A percentile compares a stretch with the other conserved stretches of the same genome.
These are phyloP conservation scores for Heptranchias perlo DNA, from an alignment of 2,113 vertebrate species.

Conservation along the genomic window DNA sequence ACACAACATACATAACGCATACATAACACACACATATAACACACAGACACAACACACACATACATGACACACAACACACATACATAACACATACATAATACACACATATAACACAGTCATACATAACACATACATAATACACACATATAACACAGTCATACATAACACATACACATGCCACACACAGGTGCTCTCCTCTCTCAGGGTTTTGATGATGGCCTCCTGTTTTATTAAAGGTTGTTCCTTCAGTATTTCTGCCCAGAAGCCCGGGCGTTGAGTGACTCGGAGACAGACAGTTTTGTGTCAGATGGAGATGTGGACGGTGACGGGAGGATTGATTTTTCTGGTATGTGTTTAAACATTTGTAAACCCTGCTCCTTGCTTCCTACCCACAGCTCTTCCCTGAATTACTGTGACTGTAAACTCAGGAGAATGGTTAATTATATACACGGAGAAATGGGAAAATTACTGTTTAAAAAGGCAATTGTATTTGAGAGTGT, in stretches of 20 bases:
- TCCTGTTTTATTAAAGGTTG: conserved; percentile 58
- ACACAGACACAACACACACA: too few relatives aligned
- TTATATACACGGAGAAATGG: not conserved
- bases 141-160: not conserved
- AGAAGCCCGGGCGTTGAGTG: conserved; percentile 73
- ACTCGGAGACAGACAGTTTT: conserved; percentile 76
- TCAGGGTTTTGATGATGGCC: not conserved
- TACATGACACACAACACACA: too few relatives aligned
- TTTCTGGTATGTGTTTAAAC: conserved; percentile 63
- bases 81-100: too few relatives aligned
- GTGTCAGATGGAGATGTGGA: conserved; percentile 79
- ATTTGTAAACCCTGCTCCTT: not conserved
- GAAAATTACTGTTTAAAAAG: not conserved
- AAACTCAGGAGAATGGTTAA: not conserved
- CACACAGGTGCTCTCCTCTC: not conserved
- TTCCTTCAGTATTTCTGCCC: conserved; percentile 84
- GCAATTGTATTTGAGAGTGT: not conserved
- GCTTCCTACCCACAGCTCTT: too few relatives aligned
- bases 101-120: too few relatives aligned
- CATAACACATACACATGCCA: not conserved
- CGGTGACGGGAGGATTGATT: conserved; percentile 85
- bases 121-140: not conserved
- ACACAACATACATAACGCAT: too few relatives aligned
- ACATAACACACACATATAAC: too few relatives aligned
- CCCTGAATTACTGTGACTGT: too few relatives aligned